Percentiles rank a stretch among this genome's conserved stretches.
Conservation (phyloP, 1,140 invertebrate genomes). For the Stenopsyche tienmushanensis region DNA sequence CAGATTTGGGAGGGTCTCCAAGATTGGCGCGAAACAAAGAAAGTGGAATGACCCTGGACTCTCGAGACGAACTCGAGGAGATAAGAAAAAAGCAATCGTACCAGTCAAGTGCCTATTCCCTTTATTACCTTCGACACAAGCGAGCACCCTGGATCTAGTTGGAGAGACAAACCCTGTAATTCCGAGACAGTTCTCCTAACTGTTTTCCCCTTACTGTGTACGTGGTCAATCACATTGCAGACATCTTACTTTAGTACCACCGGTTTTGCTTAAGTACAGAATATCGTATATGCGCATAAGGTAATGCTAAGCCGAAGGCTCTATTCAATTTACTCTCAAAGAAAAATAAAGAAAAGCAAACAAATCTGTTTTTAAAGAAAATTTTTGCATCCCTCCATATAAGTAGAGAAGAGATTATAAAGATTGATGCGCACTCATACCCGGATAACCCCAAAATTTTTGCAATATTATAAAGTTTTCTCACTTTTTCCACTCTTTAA, state of each 20-base stretch:
- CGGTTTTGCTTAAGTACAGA: not conserved
- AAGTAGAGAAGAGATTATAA: not conserved
- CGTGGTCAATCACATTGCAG: constrained; percentile 17
- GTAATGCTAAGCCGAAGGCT: too few species aligned
- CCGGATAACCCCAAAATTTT: too few species aligned
- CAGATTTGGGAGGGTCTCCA: not conserved
- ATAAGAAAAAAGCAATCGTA: constrained; percentile 26
- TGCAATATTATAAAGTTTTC: too few species aligned
- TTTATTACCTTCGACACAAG: constrained; percentile 15
- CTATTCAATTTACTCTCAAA: not conserved
- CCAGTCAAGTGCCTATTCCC: constrained; percentile 23
- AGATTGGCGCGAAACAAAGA: constrained; percentile 6
- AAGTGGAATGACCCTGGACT: not conserved
- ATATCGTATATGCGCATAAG: too few species aligned
- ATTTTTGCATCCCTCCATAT: not conserved
- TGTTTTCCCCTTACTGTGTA: not conserved
- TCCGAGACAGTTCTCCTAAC: not conserved
- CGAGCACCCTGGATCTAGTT: not conserved
- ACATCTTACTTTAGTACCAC: not conserved
- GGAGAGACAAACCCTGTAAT: constrained; percentile 14
- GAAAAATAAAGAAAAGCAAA: not conserved
- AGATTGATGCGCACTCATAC: too few species aligned
- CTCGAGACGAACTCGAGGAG: not conserved
- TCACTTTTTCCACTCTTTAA: too few species aligned
- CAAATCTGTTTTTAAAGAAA: not conserved